Base-by-base conservation (phyloP, 2,113 vertebrate species). In the Gallinago paraguaiae region DNA sequence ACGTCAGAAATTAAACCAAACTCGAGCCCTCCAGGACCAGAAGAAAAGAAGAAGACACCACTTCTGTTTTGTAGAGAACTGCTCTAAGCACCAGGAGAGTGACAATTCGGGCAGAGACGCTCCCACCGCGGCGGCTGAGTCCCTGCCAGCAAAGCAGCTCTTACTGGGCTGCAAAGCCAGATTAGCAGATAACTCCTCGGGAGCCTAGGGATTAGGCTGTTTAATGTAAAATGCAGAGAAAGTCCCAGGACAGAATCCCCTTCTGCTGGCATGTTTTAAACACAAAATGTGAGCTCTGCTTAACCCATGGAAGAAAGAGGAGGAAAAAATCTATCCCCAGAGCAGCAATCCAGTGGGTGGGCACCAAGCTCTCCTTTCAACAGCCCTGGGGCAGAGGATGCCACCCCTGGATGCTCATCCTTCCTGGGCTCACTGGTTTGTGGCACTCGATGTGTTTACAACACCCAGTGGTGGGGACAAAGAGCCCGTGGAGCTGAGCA, bases 91-190 rank as follows among this genome's bases (percentile, higher is more conserved):
- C 7, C 53, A 12, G 50, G 15, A 27, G 5, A 82, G 54, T 23
- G 56, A 50, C 10, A 10, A 17, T 54, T 46, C 54, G 23, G 69
- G 50, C 46, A 90, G 61, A 77, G 11, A 31, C 4, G 7, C 43
- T 77, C 33, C 63, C 72, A 72, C 75, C 82, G 50, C 71, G 31
- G 75, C 75, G 57, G 54, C 85, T 70, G 88, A 90, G 65, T 57
- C 79, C 50, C 71, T 92, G 94, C 88, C 90, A 95, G 86, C 68
- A 83, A 45, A 88, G 88, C 79, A 74, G 95, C 59, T 86, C 86
- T 95, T 70, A 37, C 67, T n/a, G 50, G 86, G 71, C 88, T 83
- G 71, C 79, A 95, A 92, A 96, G 59, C 76, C 88, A 94, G 94
- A 90, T 94, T 93, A 94, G 65, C 14, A 39, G 91, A 28, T 82